Percentiles rank a stretch among this genome's conserved stretches.
Conservation (phyloP, 92 coral and sea anemone genomes). For the Blastomussa wellsi region DNA sequence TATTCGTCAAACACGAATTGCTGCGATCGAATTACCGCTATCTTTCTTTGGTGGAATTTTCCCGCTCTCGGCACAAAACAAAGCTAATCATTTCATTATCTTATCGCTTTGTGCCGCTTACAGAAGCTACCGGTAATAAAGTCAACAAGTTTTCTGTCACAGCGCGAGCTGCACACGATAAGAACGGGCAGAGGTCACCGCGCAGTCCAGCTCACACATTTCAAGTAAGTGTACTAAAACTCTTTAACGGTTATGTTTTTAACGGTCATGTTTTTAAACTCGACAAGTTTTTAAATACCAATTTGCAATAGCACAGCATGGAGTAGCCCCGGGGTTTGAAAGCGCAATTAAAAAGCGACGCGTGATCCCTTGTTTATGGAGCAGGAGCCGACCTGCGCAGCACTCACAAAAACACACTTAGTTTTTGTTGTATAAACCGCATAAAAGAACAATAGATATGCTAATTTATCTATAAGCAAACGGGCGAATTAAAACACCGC, state of each 20-base stretch:
- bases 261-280: neutral
- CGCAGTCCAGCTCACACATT: neutral
- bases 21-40: neutral
- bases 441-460: conserved; percentile 9
- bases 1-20: neutral
- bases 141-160: conserved; percentile 15
- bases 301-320: neutral
- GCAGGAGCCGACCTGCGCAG: neutral
- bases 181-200: neutral
- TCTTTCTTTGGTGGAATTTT: neutral
- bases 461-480: neutral
- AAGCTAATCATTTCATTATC: conserved; percentile 10
- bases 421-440: neutral
- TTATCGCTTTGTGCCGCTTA: conserved; percentile 28
- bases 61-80: neutral
- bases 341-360: neutral
- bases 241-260: neutral
- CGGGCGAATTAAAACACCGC: neutral
- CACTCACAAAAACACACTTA: conserved; percentile 15
- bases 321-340: neutral
- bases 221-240: neutral
- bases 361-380: conserved; percentile 12
- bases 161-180: neutral
- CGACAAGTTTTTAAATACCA: neutral
- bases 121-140: conserved; percentile 14